Evolutionary conservation across 2,888 invertebrate genomes (phyloP).

Genomic region (Andrena fulva): DNA sequence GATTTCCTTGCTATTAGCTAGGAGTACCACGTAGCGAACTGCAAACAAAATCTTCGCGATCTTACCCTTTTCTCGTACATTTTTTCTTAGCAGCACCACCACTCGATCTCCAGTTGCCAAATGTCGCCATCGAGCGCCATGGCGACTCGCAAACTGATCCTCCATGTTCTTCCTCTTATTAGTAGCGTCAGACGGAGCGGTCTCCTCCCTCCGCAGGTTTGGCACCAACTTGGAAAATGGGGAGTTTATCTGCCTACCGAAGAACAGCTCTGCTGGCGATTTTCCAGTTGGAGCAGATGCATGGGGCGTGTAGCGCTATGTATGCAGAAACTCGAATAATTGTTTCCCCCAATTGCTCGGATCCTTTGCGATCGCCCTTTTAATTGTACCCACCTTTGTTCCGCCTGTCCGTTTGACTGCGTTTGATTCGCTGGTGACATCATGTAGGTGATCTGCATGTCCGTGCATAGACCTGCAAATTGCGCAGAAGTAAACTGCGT

Average conservation of each 20-base stretch:
- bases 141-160: background rate
- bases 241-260: background rate
- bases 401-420: conserved; percentile 2
- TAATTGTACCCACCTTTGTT: background rate
- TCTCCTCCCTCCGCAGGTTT: background rate
- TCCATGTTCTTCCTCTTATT: background rate
- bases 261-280: background rate
- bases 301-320: background rate
- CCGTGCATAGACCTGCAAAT: background rate
- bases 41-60: background rate
- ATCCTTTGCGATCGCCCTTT: background rate
- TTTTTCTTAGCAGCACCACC: background rate
- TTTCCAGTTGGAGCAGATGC: background rate
- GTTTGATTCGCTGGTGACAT: background rate
- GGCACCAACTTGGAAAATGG: background rate
- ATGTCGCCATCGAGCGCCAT: background rate
- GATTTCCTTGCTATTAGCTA: background rate
- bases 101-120: background rate
- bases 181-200: background rate
- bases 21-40: background rate
- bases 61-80: background rate
- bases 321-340: background rate
- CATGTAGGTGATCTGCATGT: background rate
- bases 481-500: conserved; percentile 8
- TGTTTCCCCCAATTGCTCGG: background rate